A percentile compares a stretch with the other conserved stretches of the same genome.
These are phyloP conservation scores for Leptinotarsa peninsularis DNA, from an alignment of 2,888 invertebrate genomes.

Conservation along the genomic window DNA sequence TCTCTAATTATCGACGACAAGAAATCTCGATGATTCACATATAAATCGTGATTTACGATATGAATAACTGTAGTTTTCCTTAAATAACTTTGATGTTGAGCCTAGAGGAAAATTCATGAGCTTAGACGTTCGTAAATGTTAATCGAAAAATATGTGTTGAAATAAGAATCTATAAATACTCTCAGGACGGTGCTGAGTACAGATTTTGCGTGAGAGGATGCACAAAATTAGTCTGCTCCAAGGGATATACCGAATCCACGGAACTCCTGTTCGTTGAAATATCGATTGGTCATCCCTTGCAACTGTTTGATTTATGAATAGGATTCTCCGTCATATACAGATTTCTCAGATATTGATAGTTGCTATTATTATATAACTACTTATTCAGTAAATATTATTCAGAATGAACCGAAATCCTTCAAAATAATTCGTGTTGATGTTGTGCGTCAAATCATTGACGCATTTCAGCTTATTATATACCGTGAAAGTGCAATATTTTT, in stretches of 20 bases:
- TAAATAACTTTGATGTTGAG: conserved; percentile 12
- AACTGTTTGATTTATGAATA: background rate
- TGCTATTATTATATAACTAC: no score
- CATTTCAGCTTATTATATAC: no score
- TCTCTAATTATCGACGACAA: conserved; percentile 11
- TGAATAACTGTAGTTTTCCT: background rate
- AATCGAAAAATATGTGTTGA: conserved; percentile 38
- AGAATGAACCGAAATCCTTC: no score
- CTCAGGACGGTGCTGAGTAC: conserved; percentile 40
- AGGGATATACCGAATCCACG: background rate
- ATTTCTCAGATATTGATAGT: no score
- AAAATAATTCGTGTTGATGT: no score
- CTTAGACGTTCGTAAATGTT: background rate
- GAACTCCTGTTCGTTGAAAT: background rate
- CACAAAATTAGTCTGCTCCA: conserved; percentile 12
- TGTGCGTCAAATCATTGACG: no score
- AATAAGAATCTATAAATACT: conserved; percentile 44
- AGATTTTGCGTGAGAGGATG: conserved; percentile 41
- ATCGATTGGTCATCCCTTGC: background rate
- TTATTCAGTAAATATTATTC: no score
- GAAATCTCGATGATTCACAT: background rate
- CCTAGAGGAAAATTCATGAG: conserved; percentile 9
- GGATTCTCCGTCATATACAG: no score
- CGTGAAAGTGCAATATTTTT: no score
- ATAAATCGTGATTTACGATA: conserved; percentile 16